phyloP scores from a whole-genome alignment of 53 echinoderm and acorn worm genomes.

The Astropecten irregularis region DNA sequence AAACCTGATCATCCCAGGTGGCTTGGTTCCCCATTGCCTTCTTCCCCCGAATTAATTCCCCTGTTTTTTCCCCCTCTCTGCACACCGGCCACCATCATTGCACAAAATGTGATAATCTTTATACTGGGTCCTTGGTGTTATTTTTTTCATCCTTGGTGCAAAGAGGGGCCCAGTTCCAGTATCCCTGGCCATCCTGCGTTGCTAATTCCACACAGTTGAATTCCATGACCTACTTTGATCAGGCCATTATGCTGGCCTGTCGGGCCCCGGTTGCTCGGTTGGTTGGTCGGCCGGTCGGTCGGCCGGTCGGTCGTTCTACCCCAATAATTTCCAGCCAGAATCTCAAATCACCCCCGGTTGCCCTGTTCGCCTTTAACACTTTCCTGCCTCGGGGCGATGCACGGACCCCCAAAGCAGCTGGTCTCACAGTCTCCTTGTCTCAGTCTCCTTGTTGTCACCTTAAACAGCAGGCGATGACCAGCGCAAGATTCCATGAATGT shows the following conservation, averaged over 20 bases:
- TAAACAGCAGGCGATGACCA: conserved; percentile 30
- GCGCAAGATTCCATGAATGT: conserved; percentile 28
- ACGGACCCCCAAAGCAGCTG: conserved; percentile 41
- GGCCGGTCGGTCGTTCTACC: conserved; percentile 46
- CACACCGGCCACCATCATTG: background rate
- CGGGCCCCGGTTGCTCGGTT: no score
- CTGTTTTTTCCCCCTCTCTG: background rate
- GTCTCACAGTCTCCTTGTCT: conserved; percentile 4
- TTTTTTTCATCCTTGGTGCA: no score
- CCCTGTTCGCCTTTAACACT: background rate
- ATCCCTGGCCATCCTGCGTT: no score
- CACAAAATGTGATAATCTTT: conserved; percentile 45
- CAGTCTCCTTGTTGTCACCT: conserved; percentile 36
- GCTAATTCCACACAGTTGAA: background rate
- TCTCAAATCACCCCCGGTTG: background rate
- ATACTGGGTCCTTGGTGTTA: no score
- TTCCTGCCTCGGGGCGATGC: conserved; percentile 2
- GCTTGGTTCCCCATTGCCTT: background rate
- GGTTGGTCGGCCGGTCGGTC: background rate
- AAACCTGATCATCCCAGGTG: conserved; percentile 51
- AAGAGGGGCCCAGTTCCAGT: no score
- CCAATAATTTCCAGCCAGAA: conserved; percentile 31
- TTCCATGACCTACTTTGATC: conserved; percentile 33
- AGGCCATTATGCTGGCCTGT: no score
- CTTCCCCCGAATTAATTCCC: conserved; percentile 24